Percentiles rank a stretch among this genome's conserved stretches.
phyloP scores from a whole-genome alignment of 2,113 vertebrate genomes.

The Barnardius zonarius region DNA sequence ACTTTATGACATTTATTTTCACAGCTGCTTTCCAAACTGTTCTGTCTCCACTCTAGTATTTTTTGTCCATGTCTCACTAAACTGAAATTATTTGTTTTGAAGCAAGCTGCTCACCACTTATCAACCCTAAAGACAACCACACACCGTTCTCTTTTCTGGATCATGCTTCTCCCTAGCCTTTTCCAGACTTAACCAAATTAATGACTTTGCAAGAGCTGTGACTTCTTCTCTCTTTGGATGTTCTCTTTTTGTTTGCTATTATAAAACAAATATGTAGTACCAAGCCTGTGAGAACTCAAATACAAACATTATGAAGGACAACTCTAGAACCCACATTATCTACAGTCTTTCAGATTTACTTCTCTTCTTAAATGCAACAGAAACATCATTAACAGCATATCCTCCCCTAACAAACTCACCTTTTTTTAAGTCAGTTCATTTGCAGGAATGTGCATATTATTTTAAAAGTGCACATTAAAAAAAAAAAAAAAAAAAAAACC shows the following conservation, averaged over 20 bases:
- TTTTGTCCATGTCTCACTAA: not conserved
- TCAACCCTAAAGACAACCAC: not conserved
- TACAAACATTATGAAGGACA: not conserved
- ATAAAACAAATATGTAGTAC: not conserved
- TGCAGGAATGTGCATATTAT: not conserved
- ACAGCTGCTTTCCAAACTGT: not conserved
- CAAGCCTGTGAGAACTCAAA: not conserved
- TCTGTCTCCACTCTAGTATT: not conserved
- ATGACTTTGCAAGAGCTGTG: not conserved
- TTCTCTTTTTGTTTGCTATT: not conserved
- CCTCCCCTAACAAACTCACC: not conserved
- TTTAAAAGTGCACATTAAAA: not conserved
- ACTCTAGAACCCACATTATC: not conserved
- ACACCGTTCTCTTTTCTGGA: not conserved
- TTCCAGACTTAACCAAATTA: not conserved
- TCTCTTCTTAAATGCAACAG: not conserved
- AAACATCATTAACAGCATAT: not conserved
- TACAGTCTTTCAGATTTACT: not conserved
- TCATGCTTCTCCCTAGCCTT: not conserved
- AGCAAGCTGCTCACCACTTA: not conserved
- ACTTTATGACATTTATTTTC: not conserved
- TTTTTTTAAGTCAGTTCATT: not conserved
- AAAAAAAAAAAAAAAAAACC: not conserved
- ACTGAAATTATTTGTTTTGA: not conserved
- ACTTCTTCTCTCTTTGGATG: not conserved